Evolutionary conservation across 2,888 invertebrate genomes (phyloP), one percentile per base, ranked within the genome.

Genomic region (Eupithecia subfuscata): DNA sequence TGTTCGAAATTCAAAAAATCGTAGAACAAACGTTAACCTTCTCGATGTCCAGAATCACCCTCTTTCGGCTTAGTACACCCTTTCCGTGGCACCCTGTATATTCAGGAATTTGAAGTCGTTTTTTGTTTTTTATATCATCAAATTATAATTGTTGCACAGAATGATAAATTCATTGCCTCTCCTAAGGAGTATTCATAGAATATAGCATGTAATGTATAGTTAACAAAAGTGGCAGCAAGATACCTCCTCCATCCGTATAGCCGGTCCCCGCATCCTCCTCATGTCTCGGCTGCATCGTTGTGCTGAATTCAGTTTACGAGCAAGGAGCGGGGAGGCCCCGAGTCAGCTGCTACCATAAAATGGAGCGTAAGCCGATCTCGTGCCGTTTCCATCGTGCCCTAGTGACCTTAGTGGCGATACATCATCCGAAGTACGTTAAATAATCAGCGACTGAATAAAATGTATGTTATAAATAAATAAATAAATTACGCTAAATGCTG

Each of bases 261-360:
- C 18, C 34, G 16, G n/a, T n/a, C n/a, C n/a, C n/a, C 68, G 60
- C 30, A 34, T 68, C 25, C 69, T 40, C 48, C 22, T 30, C 11
- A 16, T 52, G 37, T 48, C 67, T 56, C 69, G 48, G 48, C 64
- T 64, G 60, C 69, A 64, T 14, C 48, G 63, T 64, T 52, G 69
- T 69, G 69, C 45, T 22, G 64, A 69, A 73, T 48, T 69, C 48
- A 73, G 34, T 69, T 69, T 69, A 73, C 63, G 73, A 73, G 60
- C 60, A 12, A 6, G 3, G 60, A 25, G 25, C 12, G 12, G n/a
- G n/a, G n/a, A 22, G 3, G 9, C 25, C 48, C 30, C 18, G 64
- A 64, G 30, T 64, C 64, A 64, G 64, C 64, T 34, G 64, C 34
- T 18, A 1, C 18, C 64, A 34, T 64, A 18, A 64, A 64, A 64